Evolutionary conservation across 1,140 invertebrate species (phyloP).

Genomic region (Neodiprion pinetum): DNA sequence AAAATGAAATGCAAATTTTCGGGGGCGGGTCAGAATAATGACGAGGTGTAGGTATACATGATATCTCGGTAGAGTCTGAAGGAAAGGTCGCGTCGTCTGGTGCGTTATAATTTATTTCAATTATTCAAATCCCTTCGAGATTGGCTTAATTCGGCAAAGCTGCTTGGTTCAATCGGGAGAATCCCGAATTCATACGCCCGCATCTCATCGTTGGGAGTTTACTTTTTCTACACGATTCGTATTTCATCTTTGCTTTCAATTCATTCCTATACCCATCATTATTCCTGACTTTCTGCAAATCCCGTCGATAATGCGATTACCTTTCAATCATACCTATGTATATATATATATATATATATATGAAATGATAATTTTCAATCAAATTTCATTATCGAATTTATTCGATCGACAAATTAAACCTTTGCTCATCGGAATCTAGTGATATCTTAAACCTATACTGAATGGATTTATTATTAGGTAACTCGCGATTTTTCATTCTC

Average conservation of each 20-base stretch:
- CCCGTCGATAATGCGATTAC: too few relatives aligned
- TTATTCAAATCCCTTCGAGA: constrained; percentile 18
- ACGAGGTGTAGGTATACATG: too few relatives aligned
- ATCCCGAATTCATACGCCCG: not conserved
- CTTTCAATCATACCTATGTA: too few relatives aligned
- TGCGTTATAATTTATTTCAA: constrained; percentile 15
- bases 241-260: not conserved
- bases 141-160: constrained; percentile 13
- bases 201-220: not conserved
- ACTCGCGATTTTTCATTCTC: not conserved
- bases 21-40: too few relatives aligned
- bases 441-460: not conserved
- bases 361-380: not conserved
- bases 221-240: not conserved
- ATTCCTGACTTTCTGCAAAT: too few relatives aligned
- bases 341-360: too few relatives aligned
- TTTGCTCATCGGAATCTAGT: not conserved
- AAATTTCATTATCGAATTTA: not conserved
- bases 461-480: not conserved
- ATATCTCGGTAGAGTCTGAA: too few relatives aligned
- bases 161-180: constrained; percentile 15
- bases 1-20: too few relatives aligned
- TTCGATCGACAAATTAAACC: not conserved
- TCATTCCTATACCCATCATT: not conserved
- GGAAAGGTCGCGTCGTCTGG: not conserved